Evolutionary conservation across 2,113 vertebrate genomes (phyloP).

Genomic region (human): GRCh38 chr1:92368001-92368500

Average conservation of each 20-base stretch:
- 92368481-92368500: neutral
- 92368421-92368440: neutral
- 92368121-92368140: slow-evolving; percentile 17
- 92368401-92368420: neutral
- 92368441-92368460: neutral
- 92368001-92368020: neutral
- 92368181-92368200: too few species aligned
- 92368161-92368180: too few species aligned
- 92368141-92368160: too few species aligned
- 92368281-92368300: too few species aligned
- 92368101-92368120: neutral
- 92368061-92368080: neutral
- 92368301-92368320: too few species aligned
- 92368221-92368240: too few species aligned
- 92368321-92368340: too few species aligned
- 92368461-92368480: neutral
- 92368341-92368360: too few species aligned
- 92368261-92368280: too few species aligned
- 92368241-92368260: too few species aligned
- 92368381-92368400: neutral
- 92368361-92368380: too few species aligned
- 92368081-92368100: neutral
- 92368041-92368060: neutral
- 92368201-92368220: too few species aligned
- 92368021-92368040: neutral